These are phyloP conservation scores for Corythucha ciliata DNA, from an alignment of 2,888 invertebrate species.

Conservation along the genomic window DNA sequence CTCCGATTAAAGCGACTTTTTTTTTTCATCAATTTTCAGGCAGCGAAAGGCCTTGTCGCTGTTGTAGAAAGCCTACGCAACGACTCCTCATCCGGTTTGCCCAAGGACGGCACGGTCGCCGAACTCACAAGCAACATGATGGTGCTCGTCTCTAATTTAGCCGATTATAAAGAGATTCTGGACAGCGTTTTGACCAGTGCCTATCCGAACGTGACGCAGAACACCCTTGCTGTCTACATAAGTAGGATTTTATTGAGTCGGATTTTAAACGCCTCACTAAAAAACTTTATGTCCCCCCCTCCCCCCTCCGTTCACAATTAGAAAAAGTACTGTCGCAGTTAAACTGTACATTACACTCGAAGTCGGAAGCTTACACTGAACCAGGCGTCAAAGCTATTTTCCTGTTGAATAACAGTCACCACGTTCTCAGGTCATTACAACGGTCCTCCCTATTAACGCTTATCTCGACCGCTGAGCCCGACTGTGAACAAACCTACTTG, in stretches of 20 bases:
- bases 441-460: constrained; percentile 74
- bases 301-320: too few species aligned
- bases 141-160: constrained; percentile 79
- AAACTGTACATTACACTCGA: constrained; percentile 77
- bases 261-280: too few species aligned
- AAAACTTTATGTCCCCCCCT: too few species aligned
- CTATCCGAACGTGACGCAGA: constrained; percentile 12
- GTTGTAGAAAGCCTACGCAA: constrained; percentile 79
- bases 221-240: constrained; percentile 21
- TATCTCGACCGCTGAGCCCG: constrained; percentile 70
- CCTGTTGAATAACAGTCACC: constrained; percentile 88
- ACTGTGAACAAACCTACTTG: constrained; percentile 75
- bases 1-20: constrained; percentile 2
- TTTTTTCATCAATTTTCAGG: constrained; percentile 47
- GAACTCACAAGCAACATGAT: constrained; percentile 90
- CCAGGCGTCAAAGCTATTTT: constrained; percentile 78
- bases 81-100: constrained; percentile 70
- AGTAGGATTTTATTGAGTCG: constrained; percentile 5
- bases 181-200: constrained; percentile 44
- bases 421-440: constrained; percentile 84
- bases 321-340: constrained; percentile 83
- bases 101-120: constrained; percentile 96
- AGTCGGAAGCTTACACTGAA: constrained; percentile 86
- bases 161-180: constrained; percentile 67
- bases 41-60: constrained; percentile 81